Evolutionary conservation across 2,888 invertebrate species (phyloP).

Genomic region (Tiliacea aurago): DNA sequence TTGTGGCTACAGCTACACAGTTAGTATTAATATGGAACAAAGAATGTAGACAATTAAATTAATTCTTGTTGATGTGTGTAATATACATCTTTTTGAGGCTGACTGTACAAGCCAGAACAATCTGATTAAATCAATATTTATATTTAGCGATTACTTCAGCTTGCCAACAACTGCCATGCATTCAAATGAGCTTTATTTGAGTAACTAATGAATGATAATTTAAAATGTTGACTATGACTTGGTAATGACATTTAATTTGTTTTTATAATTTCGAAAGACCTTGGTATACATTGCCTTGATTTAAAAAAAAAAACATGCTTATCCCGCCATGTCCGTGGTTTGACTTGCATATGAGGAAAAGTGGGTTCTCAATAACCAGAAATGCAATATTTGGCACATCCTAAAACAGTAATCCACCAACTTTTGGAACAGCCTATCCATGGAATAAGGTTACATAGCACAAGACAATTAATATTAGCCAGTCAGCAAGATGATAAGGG

Average conservation of each 20-base stretch:
- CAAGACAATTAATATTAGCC: too few relatives aligned
- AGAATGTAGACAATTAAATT: too few relatives aligned
- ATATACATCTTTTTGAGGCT: background rate
- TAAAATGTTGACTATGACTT: slow-evolving; percentile 13
- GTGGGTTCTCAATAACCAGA: background rate
- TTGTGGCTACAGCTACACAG: too few relatives aligned
- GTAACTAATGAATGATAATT: slow-evolving; percentile 47
- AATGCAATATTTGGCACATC: background rate
- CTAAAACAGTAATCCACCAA: too few relatives aligned
- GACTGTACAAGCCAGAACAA: background rate
- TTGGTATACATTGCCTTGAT: background rate
- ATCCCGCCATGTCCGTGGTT: too few relatives aligned
- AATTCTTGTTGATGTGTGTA: background rate
- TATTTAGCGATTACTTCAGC: slow-evolving; percentile 49
- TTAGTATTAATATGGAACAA: too few relatives aligned
- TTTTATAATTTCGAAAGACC: slow-evolving; percentile 8
- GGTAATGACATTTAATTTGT: slow-evolving; percentile 13
- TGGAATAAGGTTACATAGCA: too few relatives aligned
- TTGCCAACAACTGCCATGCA: slow-evolving; percentile 22
- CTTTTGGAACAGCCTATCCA: background rate
- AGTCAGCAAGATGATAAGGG: too few relatives aligned
- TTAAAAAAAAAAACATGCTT: background rate
- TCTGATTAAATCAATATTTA: slow-evolving; percentile 42
- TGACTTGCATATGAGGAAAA: too few relatives aligned
- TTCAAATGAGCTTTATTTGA: slow-evolving; percentile 33